Percentiles rank a stretch among this genome's conserved stretches.
Conservation (phyloP, 2,888 invertebrate genomes). For the Ornithoptera alexandrae region DNA sequence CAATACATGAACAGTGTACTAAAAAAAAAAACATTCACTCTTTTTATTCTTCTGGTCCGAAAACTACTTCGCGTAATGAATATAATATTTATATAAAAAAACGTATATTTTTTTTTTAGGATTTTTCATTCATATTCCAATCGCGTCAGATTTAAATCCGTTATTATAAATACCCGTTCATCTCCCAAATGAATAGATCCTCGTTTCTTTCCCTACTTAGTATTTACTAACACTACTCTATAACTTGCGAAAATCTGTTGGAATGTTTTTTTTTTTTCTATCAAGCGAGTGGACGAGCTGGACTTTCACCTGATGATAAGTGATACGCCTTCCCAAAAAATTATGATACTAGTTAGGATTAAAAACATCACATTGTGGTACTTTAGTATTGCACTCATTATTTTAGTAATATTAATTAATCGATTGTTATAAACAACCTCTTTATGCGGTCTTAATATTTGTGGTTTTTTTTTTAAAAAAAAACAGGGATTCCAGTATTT, state of each 20-base stretch:
- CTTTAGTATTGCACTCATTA: neutral
- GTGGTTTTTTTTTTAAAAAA: no score
- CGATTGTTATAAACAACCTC: no score
- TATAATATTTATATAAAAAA: no score
- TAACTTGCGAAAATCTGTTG: neutral
- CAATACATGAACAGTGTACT: neutral
- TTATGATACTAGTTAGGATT: neutral
- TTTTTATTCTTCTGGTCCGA: no score
- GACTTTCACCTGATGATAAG: no score
- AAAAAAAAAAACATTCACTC: no score
- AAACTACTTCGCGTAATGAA: no score
- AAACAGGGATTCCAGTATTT: neutral
- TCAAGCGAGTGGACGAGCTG: no score
- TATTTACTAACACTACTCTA: neutral
- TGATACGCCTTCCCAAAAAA: no score
- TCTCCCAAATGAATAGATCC: slow-evolving; percentile 38
- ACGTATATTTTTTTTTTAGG: no score
- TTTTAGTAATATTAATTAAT: neutral
- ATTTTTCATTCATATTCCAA: no score
- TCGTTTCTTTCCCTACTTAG: neutral
- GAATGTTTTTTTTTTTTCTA: neutral
- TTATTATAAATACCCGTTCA: slow-evolving; percentile 42
- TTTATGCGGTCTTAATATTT: no score
- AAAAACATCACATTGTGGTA: neutral
- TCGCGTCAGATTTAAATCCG: neutral